phyloP scores from a whole-genome alignment of 2,113 vertebrate genomes.

The Bujurquina vittata region DNA sequence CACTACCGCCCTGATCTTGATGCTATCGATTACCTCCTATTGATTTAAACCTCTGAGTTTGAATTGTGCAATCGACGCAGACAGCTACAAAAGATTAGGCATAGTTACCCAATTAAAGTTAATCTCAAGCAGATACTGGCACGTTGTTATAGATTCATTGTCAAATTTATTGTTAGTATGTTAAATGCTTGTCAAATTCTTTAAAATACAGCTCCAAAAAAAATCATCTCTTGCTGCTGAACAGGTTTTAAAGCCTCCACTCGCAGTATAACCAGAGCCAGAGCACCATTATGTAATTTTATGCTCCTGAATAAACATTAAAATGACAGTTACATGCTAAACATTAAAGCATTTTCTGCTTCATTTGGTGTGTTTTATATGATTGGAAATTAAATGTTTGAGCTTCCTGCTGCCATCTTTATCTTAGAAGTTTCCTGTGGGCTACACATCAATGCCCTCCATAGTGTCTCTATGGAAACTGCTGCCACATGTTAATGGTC shows the following conservation, averaged over 20 bases:
- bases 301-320: not conserved
- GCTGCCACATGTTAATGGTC: constrained; percentile 10
- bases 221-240: not conserved
- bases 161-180: not conserved
- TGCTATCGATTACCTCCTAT: not conserved
- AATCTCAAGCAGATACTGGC: not conserved
- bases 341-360: not conserved
- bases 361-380: not conserved
- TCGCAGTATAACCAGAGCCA: not conserved
- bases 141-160: not conserved
- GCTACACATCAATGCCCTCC: not conserved
- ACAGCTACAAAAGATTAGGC: constrained; percentile 8
- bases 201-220: not conserved
- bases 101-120: constrained; percentile 6
- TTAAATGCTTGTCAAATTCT: not conserved
- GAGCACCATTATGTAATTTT: not conserved
- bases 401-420: not conserved
- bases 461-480: constrained; percentile 32
- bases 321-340: not conserved
- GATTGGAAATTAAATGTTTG: not conserved
- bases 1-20: not conserved
- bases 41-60: constrained; percentile 2
- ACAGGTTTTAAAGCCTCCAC: not conserved
- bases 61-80: not conserved
- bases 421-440: not conserved